Evolutionary conservation across 1,140 invertebrate species (phyloP).

Genomic region (Drosophila ogumai): DNA sequence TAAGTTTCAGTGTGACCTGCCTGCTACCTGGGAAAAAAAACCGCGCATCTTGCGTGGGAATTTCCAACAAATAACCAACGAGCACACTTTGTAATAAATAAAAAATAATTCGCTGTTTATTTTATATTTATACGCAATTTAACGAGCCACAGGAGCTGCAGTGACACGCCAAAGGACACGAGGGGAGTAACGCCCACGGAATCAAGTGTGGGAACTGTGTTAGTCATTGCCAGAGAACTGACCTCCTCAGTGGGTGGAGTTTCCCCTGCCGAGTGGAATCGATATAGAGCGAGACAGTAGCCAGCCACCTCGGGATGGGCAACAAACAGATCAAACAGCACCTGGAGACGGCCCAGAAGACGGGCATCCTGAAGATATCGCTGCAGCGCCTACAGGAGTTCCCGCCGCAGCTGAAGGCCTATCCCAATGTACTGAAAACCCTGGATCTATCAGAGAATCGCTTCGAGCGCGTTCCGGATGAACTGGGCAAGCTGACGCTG

Average conservation of each 20-base stretch:
- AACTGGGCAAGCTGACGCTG: slow-evolving; percentile 91
- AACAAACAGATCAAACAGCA: slow-evolving; percentile 95
- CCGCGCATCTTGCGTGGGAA: fast-evolving
- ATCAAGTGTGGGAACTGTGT: not conserved
- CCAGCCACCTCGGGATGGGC: slow-evolving; percentile 87
- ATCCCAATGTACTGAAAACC: slow-evolving; percentile 91
- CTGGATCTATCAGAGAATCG: slow-evolving; percentile 95
- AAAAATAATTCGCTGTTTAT: slow-evolving; percentile 1
- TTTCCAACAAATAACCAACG: not conserved
- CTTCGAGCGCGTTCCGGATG: slow-evolving; percentile 90
- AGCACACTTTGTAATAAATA: not conserved
- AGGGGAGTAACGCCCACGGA: not conserved
- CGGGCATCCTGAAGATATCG: slow-evolving; percentile 95
- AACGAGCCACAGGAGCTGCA: not conserved
- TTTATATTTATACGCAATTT: slow-evolving; percentile 4
- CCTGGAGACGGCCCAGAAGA: slow-evolving; percentile 96
- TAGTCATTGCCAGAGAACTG: slow-evolving; percentile 2
- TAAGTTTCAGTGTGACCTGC: not conserved
- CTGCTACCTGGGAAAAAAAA: not conserved
- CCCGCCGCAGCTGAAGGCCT: slow-evolving; percentile 87
- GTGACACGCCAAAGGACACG: not conserved
- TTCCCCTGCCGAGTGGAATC: not conserved
- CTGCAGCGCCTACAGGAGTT: slow-evolving; percentile 92
- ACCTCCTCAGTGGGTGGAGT: not conserved
- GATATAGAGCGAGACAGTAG: slow-evolving; percentile 4